Evolutionary conservation across 2,113 vertebrate genomes (phyloP).

Genomic region (Cygnus atratus): DNA sequence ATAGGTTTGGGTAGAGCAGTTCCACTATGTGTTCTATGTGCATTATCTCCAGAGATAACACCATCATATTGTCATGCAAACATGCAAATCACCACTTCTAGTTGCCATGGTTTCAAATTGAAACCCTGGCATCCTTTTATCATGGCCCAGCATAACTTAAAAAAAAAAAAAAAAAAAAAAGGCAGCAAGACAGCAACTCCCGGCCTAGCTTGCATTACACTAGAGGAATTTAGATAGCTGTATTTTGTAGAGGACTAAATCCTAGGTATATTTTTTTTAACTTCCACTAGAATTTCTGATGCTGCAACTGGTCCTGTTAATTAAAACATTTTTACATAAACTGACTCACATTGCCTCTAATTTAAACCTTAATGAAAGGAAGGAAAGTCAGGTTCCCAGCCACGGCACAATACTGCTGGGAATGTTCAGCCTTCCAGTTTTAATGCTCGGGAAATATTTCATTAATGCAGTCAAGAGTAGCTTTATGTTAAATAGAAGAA

Average conservation of each 20-base stretch:
- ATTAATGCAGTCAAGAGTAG: not conserved
- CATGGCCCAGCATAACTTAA: constrained; percentile 17
- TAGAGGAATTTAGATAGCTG: not conserved
- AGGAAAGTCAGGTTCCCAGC: constrained; percentile 24
- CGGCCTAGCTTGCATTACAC: not conserved
- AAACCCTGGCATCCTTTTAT: constrained; percentile 43
- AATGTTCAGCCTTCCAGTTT: constrained; percentile 4
- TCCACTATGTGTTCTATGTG: not conserved
- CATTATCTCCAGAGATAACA: constrained; percentile 56
- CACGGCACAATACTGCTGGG: constrained; percentile 23
- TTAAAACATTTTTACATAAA: constrained; percentile 61
- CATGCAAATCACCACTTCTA: constrained; percentile 56
- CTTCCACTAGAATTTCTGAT: constrained; percentile 6
- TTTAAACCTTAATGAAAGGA: constrained; percentile 51
- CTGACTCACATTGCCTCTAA: constrained; percentile 4
- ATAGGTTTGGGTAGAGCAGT: not conserved
- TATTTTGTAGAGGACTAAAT: not conserved
- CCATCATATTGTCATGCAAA: constrained; percentile 55
- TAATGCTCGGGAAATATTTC: constrained; percentile 2
- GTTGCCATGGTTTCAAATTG: constrained; percentile 66
- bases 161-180: not conserved
- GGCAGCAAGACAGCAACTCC: not conserved
- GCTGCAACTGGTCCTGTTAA: constrained; percentile 17
- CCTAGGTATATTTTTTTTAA: not conserved
- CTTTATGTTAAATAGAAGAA: not conserved